These are phyloP conservation scores for Papilio polyxenes DNA, from an alignment of 1,140 invertebrate species.

Conservation along the genomic window DNA sequence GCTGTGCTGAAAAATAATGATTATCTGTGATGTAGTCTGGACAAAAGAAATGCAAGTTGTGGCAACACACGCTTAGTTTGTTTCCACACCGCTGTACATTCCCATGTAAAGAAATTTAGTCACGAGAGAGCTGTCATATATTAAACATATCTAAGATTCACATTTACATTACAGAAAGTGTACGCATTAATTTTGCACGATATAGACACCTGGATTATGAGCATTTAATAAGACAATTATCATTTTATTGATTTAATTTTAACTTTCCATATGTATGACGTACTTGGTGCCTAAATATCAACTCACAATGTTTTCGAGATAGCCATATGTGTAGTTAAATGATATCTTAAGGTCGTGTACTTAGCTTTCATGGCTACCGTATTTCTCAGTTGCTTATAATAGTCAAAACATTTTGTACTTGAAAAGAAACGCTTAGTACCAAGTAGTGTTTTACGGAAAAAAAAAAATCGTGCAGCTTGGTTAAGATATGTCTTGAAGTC, in stretches of 20 bases:
- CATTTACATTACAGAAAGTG: slow-evolving; percentile 46
- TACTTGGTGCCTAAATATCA: background rate
- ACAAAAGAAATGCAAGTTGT: background rate
- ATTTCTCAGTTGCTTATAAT: background rate
- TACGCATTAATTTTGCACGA: slow-evolving; percentile 16
- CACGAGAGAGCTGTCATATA: slow-evolving; percentile 40
- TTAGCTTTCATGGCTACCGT: slow-evolving; percentile 2
- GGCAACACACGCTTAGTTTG: background rate
- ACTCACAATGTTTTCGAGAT: slow-evolving; percentile 10
- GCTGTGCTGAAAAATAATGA: no score
- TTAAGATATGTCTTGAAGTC: background rate
- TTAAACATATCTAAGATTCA: slow-evolving; percentile 32
- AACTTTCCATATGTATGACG: background rate
- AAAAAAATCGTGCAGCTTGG: background rate
- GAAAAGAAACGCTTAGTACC: no score
- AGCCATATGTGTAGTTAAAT: slow-evolving; percentile 22
- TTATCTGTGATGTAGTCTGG: background rate
- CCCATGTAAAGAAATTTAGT: slow-evolving; percentile 52
- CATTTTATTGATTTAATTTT: background rate
- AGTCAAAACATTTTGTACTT: slow-evolving; percentile 4
- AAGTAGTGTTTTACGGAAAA: no score
- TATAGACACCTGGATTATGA: background rate
- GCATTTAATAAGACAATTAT: background rate
- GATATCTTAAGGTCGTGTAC: slow-evolving; percentile 20
- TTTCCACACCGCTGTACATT: slow-evolving; percentile 40